A percentile compares a stretch with the other conserved stretches of the same genome.
phyloP scores from a whole-genome alignment of 2,888 invertebrate species.

The Chirona hameri region DNA sequence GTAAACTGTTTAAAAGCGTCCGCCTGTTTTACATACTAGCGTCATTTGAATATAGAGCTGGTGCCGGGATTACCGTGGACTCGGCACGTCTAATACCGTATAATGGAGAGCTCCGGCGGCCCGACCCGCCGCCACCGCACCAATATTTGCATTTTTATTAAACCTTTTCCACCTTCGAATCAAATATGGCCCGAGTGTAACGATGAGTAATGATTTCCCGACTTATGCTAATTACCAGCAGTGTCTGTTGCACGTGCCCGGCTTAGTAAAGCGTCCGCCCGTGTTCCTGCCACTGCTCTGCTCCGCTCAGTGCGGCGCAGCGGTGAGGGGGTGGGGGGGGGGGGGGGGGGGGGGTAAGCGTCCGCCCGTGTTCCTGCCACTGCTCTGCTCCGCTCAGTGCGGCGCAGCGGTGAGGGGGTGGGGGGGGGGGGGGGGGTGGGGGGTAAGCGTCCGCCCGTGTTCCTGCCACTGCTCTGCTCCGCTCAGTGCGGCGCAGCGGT shows the following conservation, averaged over 20 bases:
- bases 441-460: not conserved
- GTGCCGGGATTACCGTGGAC: not conserved
- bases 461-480: not conserved
- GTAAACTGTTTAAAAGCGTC: slow-evolving; percentile 28
- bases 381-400: no score
- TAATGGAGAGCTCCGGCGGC: slow-evolving; percentile 1
- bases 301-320: no score
- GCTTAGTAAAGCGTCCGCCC: not conserved
- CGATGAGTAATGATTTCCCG: slow-evolving; percentile 23
- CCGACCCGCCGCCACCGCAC: not conserved
- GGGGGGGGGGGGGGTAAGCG: no score
- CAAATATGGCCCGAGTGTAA: slow-evolving; percentile 24
- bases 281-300: not conserved
- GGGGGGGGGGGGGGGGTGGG: no score
- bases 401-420: no score
- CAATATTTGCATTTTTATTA: slow-evolving; percentile 26
- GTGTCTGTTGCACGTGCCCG: not conserved
- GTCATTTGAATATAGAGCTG: slow-evolving; percentile 29
- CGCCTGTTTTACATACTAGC: slow-evolving; percentile 22
- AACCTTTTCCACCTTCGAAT: slow-evolving; percentile 22
- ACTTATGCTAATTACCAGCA: slow-evolving; percentile 6
- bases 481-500: no score
- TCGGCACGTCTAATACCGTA: not conserved
- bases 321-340: not conserved
- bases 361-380: no score